A percentile compares a stretch with the other conserved stretches of the same genome.
These are phyloP conservation scores for Aphelocoma californica DNA, from an alignment of 2,797 vertebrate genomes.

Conservation along the genomic window DNA sequence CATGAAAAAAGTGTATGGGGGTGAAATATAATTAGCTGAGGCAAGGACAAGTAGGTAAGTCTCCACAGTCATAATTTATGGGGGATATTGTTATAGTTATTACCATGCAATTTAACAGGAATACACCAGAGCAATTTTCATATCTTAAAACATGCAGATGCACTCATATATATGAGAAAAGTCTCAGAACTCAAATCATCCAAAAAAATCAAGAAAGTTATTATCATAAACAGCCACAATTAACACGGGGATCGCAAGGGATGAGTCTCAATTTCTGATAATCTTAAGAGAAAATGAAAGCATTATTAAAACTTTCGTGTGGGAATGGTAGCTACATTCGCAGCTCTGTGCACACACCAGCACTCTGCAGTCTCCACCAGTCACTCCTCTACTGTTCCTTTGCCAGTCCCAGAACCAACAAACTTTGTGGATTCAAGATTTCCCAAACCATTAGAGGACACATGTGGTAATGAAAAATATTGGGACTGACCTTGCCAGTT, in stretches of 20 bases:
- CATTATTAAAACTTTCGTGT: constrained; percentile 31
- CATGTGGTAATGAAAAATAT: accelerated
- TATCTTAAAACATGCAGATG: constrained; percentile 21
- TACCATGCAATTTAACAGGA: constrained; percentile 58
- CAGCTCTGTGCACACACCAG: not conserved
- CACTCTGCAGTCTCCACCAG: not conserved
- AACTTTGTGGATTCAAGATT: not conserved
- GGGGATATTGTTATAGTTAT: constrained; percentile 68
- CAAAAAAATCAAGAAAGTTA: constrained; percentile 58
- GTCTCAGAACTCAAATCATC: constrained; percentile 43
- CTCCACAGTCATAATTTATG: constrained; percentile 62
- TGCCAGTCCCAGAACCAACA: not conserved
- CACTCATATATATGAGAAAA: constrained; percentile 18
- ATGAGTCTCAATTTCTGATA: constrained; percentile 13
- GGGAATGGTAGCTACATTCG: not conserved
- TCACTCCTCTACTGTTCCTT: not conserved
- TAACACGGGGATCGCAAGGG: constrained; percentile 17
- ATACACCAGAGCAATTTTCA: constrained; percentile 52
- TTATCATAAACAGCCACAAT: constrained; percentile 49
- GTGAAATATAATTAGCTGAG: constrained; percentile 64
- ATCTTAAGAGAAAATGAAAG: constrained; percentile 35
- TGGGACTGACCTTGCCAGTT: not conserved
- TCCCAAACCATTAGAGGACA: not conserved
- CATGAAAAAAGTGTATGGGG: constrained; percentile 25
- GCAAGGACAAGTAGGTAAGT: constrained; percentile 66